Percentiles rank a stretch among this genome's conserved stretches.
Conservation (phyloP, 2,888 invertebrate genomes). For the Artemia sinica region DNA sequence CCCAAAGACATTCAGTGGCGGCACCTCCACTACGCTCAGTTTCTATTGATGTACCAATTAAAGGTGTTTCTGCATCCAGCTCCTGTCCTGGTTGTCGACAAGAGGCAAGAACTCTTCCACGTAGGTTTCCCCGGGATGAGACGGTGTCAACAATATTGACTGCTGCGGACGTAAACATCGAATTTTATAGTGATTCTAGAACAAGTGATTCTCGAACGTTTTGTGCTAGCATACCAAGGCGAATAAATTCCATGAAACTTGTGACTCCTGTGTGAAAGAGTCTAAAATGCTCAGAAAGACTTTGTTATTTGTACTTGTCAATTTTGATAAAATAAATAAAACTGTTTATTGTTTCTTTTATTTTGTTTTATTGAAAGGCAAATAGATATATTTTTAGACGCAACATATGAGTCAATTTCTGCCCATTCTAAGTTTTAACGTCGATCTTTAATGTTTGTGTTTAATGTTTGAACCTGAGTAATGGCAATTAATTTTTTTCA, state of each 20-base stretch:
- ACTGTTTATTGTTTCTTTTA: no score
- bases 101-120: background rate
- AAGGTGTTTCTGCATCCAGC: background rate
- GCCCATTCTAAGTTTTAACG: no score
- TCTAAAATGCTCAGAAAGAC: no score
- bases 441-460: no score
- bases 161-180: background rate
- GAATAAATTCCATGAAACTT: background rate
- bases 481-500: no score
- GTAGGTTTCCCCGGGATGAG: background rate
- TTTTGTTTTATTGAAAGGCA: no score
- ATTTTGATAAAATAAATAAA: no score
- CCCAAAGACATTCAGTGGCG: background rate
- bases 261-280: background rate
- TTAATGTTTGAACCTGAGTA: no score
- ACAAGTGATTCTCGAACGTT: constrained; percentile 5
- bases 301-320: no score
- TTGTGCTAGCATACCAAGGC: background rate
- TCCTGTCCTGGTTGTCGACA: constrained; percentile 11
- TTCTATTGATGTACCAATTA: background rate
- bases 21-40: background rate
- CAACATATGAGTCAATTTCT: no score
- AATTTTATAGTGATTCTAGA: constrained; percentile 8
- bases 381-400: no score
- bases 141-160: background rate